A percentile compares a stretch with the other conserved stretches of the same genome.
These are phyloP conservation scores for Bostrychus sinensis DNA, from an alignment of 2,113 vertebrate genomes.

Conservation along the genomic window DNA sequence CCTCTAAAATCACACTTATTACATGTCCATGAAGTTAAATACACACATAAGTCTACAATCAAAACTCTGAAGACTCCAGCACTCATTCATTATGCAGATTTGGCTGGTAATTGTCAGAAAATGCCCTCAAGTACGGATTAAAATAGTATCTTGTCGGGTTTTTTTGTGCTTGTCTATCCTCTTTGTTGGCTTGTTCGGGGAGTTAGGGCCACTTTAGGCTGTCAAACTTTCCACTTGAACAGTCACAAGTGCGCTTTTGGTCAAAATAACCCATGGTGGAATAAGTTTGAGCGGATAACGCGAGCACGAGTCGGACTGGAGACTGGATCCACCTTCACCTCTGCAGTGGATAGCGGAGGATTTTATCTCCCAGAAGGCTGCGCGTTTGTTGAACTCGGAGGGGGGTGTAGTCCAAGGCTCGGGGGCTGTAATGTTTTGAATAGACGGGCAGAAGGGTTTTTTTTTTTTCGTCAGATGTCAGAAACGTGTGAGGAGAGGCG, in stretches of 20 bases:
- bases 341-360: slow-evolving; percentile 37
- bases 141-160: slow-evolving; percentile 81
- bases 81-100: slow-evolving; percentile 91
- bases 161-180: slow-evolving; percentile 43
- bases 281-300: slow-evolving; percentile 2
- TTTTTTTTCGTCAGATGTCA: slow-evolving; percentile 79
- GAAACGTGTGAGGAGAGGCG: slow-evolving; percentile 82
- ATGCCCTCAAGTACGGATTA: slow-evolving; percentile 86
- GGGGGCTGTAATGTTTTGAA: slow-evolving; percentile 71
- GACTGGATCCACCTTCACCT: not conserved
- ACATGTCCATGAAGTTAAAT: slow-evolving; percentile 59
- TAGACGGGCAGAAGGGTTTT: slow-evolving; percentile 85
- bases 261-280: slow-evolving; percentile 23
- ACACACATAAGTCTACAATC: slow-evolving; percentile 65
- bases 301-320: not conserved
- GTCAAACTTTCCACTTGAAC: slow-evolving; percentile 78
- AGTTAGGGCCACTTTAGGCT: slow-evolving; percentile 52
- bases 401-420: slow-evolving; percentile 56
- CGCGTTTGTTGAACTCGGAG: slow-evolving; percentile 33
- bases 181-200: slow-evolving; percentile 71
- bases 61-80: slow-evolving; percentile 72
- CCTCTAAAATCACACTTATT: not conserved
- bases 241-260: slow-evolving; percentile 75
- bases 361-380: slow-evolving; percentile 48
- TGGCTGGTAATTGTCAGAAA: slow-evolving; percentile 83